Evolutionary conservation across 2,113 vertebrate species (phyloP).

Genomic region (Apistogramma diplotaenia): DNA sequence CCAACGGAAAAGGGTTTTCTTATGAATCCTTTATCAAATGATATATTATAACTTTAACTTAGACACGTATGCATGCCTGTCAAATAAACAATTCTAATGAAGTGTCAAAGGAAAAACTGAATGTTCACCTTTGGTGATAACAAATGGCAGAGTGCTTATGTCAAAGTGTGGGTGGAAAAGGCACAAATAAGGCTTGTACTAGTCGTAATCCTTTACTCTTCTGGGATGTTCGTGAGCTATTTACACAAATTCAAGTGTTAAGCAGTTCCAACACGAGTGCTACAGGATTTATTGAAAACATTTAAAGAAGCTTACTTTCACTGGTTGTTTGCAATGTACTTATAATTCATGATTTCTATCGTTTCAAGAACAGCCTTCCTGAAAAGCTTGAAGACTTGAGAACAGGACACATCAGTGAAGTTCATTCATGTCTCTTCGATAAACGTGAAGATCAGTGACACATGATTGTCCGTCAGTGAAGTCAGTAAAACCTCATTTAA

Average conservation of each 20-base stretch:
- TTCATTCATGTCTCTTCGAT: not conserved
- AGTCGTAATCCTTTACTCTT: not conserved
- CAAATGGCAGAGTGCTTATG: slow-evolving; percentile 26
- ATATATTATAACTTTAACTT: slow-evolving; percentile 48
- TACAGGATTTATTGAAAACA: not conserved
- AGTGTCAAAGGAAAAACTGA: slow-evolving; percentile 47
- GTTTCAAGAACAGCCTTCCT: not conserved
- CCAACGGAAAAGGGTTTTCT: slow-evolving; percentile 28
- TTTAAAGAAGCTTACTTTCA: not conserved
- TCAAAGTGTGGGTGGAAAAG: not conserved
- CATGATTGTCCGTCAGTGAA: not conserved
- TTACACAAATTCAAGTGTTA: not conserved
- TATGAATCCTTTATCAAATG: slow-evolving; percentile 34
- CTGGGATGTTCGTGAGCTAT: not conserved
- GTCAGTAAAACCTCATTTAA: not conserved
- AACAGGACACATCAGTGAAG: not conserved
- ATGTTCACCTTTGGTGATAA: slow-evolving; percentile 38
- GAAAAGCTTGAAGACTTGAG: not conserved
- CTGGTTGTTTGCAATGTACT: not conserved
- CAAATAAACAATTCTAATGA: slow-evolving; percentile 64
- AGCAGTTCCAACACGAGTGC: not conserved
- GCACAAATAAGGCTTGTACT: not conserved
- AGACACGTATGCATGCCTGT: slow-evolving; percentile 51
- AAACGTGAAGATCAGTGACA: not conserved
- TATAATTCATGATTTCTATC: not conserved